Percentiles rank a stretch among this genome's conserved stretches.
Conservation (phyloP, 2,888 invertebrate genomes). For the Crioceris asparagi region DNA sequence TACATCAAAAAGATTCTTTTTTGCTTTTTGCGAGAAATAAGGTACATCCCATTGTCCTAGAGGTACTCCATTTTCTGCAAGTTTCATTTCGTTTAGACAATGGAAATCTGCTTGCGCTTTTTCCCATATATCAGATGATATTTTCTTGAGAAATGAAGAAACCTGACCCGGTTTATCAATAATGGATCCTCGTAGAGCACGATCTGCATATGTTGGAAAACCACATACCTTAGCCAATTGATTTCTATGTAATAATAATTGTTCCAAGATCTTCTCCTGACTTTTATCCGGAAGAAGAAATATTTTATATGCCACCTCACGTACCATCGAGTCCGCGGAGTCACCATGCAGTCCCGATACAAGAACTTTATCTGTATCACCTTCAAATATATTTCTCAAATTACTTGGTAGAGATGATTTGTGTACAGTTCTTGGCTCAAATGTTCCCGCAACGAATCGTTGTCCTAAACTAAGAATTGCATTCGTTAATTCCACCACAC, state of each 20-base stretch:
- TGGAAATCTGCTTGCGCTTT: constrained; percentile 67
- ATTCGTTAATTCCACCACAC: constrained; percentile 81
- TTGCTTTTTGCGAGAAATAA: constrained; percentile 68
- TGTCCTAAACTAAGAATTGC: constrained; percentile 69
- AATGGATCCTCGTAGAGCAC: constrained; percentile 80
- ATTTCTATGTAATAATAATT: constrained; percentile 63
- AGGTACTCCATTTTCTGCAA: constrained; percentile 25
- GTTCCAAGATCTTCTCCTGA: constrained; percentile 65
- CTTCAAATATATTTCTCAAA: constrained; percentile 59
- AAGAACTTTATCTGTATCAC: constrained; percentile 57
- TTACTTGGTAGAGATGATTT: constrained; percentile 57
- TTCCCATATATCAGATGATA: constrained; percentile 58
- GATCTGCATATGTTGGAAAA: constrained; percentile 79
- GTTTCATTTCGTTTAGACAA: constrained; percentile 67
- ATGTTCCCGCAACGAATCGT: constrained; percentile 67
- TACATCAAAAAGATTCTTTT: constrained; percentile 43
- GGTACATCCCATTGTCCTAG: constrained; percentile 79
- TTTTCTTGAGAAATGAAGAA: constrained; percentile 63
- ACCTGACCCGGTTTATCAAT: constrained; percentile 75
- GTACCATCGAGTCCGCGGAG: constrained; percentile 61
- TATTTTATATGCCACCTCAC: constrained; percentile 82
- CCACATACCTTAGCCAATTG: constrained; percentile 80
- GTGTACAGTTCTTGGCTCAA: constrained; percentile 55
- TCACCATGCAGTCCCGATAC: constrained; percentile 76
- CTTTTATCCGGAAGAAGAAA: constrained; percentile 67